A percentile compares a stretch with the other conserved stretches of the same genome.
phyloP scores from a whole-genome alignment of 2,797 vertebrate genomes.

The Eleutherodactylus coqui region DNA sequence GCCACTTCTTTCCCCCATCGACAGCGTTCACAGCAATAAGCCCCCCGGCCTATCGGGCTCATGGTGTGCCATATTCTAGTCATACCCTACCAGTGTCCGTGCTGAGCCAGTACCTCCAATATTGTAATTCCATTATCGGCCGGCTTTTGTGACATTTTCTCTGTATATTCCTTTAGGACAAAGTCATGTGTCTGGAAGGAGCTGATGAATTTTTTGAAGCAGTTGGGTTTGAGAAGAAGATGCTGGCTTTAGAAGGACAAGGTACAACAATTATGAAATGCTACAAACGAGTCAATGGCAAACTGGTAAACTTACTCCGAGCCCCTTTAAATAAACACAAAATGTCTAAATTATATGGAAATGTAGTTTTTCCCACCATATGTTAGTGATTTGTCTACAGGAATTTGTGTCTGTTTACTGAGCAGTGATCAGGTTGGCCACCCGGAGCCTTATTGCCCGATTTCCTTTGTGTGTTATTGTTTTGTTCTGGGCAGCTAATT shows the following conservation, averaged over 20 bases:
- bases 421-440: too few relatives aligned
- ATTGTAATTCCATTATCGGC: not conserved
- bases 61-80: not conserved
- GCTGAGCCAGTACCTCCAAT: not conserved
- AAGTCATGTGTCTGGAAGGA: constrained; percentile 86
- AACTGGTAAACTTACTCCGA: too few relatives aligned
- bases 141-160: not conserved
- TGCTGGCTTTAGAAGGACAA: constrained; percentile 82
- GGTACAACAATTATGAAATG: constrained; percentile 72
- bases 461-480: too few relatives aligned
- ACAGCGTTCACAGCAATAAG: not conserved
- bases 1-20: not conserved
- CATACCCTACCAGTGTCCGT: not conserved
- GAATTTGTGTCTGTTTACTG: too few relatives aligned
- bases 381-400: too few relatives aligned
- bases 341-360: too few relatives aligned
- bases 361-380: too few relatives aligned
- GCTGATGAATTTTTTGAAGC: constrained; percentile 87
- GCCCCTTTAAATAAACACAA: too few relatives aligned
- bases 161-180: constrained; percentile 78
- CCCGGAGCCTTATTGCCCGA: too few relatives aligned
- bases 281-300: not conserved
- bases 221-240: constrained; percentile 83
- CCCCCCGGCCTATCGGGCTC: not conserved
- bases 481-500: too few relatives aligned